A percentile compares a stretch with the other conserved stretches of the same genome.
phyloP scores from a whole-genome alignment of 2,888 invertebrate genomes.

The Dromius quadrimaculatus region DNA sequence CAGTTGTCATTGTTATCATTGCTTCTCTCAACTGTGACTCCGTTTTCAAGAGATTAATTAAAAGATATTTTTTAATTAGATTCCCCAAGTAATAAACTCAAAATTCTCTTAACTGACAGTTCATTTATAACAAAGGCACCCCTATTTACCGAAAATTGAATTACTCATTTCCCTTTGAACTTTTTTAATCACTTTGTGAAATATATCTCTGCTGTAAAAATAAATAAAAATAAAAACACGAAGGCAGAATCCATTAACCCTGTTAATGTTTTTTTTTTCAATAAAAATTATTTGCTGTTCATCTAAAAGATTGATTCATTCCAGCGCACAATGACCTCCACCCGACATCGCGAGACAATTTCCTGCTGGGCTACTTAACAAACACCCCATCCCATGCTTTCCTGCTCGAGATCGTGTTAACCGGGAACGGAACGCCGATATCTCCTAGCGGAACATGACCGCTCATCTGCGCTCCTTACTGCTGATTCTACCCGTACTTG shows the following conservation, averaged over 20 bases:
- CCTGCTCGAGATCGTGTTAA: background rate
- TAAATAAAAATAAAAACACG: too few relatives aligned
- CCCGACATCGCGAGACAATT: constrained; percentile 7
- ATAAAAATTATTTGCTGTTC: too few relatives aligned
- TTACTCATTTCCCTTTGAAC: too few relatives aligned
- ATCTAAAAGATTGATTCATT: constrained; percentile 14
- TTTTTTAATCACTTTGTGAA: too few relatives aligned
- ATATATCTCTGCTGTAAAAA: too few relatives aligned
- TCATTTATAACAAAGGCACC: constrained; percentile 25
- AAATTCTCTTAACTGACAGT: constrained; percentile 6
- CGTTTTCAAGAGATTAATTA: constrained; percentile 38
- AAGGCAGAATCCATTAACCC: too few relatives aligned
- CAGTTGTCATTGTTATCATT: constrained; percentile 21
- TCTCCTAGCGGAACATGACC: constrained; percentile 3
- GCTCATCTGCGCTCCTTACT: constrained; percentile 12
- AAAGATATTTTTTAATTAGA: constrained; percentile 47
- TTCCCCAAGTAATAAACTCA: constrained; percentile 9
- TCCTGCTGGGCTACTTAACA: constrained; percentile 29
- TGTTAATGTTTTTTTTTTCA: too few relatives aligned
- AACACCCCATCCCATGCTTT: constrained; percentile 6
- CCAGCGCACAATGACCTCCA: constrained; percentile 8
- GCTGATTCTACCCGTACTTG: constrained; percentile 9
- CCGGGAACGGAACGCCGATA: constrained; percentile 4
- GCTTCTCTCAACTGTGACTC: constrained; percentile 19
- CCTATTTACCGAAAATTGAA: too few relatives aligned